Conservation (phyloP, 2,113 vertebrate genomes). For the Uropsilus gracilis region DNA sequence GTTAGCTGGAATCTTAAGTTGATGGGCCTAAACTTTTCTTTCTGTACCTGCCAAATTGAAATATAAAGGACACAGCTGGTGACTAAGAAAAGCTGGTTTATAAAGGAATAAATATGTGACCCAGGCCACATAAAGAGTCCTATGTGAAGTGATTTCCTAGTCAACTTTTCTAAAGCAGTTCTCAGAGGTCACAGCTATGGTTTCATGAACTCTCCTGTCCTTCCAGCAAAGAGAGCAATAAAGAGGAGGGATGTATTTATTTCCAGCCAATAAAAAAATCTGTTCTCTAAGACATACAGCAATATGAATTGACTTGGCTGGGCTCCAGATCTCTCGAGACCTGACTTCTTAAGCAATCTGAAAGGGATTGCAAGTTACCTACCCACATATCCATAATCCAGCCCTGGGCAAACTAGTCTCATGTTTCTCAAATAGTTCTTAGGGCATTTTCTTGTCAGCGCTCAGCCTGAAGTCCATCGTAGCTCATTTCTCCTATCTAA, state of each 20-base stretch:
- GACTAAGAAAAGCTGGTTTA: not conserved
- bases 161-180: not conserved
- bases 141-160: not conserved
- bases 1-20: constrained; percentile 23
- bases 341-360: not conserved
- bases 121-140: not conserved
- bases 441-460: not conserved
- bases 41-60: not conserved
- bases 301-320: not conserved
- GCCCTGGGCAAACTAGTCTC: not conserved
- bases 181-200: not conserved
- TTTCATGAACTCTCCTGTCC: not conserved
- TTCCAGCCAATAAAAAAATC: not conserved
- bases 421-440: not conserved
- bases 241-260: not conserved
- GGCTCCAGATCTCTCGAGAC: not conserved
- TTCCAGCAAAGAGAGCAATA: not conserved
- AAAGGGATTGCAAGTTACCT: not conserved
- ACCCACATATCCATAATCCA: fast-evolving
- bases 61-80: constrained; percentile 39
- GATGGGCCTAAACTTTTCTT: constrained; percentile 31
- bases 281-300: not conserved
- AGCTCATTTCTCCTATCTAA: not conserved
- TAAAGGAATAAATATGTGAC: not conserved
- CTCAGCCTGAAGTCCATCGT: not conserved